These are phyloP conservation scores for Athripsodes cinereus DNA, from an alignment of 2,888 invertebrate genomes.

Conservation along the genomic window DNA sequence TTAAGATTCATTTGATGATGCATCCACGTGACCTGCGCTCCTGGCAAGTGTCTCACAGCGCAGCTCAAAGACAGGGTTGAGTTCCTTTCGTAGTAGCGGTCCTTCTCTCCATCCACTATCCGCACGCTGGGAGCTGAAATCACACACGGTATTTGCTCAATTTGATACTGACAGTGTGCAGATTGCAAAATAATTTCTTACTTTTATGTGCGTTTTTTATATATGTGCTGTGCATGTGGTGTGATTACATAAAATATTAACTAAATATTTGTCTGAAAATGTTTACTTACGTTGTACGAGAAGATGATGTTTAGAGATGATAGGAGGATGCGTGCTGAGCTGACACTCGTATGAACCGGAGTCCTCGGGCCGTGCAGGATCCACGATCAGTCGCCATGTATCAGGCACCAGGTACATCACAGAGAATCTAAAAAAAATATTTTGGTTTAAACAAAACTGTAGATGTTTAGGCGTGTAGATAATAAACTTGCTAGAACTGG, in stretches of 20 bases:
- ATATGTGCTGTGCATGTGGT: too few relatives aligned
- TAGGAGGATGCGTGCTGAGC: slow-evolving; percentile 47
- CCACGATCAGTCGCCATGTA: slow-evolving; percentile 43
- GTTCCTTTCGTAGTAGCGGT: slow-evolving; percentile 50
- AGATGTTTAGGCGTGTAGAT: too few relatives aligned
- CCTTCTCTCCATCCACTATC: slow-evolving; percentile 37
- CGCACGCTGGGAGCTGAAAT: slow-evolving; percentile 48
- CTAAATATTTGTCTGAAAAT: too few relatives aligned
- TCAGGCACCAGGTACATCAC: slow-evolving; percentile 43
- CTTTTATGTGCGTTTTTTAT: too few relatives aligned
- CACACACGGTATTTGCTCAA: too few relatives aligned
- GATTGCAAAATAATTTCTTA: too few relatives aligned
- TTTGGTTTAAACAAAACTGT: too few relatives aligned
- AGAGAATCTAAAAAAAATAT: slow-evolving; percentile 38
- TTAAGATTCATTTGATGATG: slow-evolving; percentile 46
- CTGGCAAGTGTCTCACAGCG: slow-evolving; percentile 44
- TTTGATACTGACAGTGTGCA: too few relatives aligned
- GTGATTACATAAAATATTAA: too few relatives aligned
- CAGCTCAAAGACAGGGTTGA: slow-evolving; percentile 50
- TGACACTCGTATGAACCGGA: slow-evolving; percentile 47
- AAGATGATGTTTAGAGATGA: slow-evolving; percentile 40
- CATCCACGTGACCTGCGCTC: slow-evolving; percentile 43
- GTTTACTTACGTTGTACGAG: slow-evolving; percentile 44
- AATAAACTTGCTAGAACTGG: too few relatives aligned
- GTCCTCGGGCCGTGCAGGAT: slow-evolving; percentile 40